Percentiles rank a stretch among this genome's conserved stretches.
Conservation (phyloP, 2,797 vertebrate genomes). For the Coluber constrictor region DNA sequence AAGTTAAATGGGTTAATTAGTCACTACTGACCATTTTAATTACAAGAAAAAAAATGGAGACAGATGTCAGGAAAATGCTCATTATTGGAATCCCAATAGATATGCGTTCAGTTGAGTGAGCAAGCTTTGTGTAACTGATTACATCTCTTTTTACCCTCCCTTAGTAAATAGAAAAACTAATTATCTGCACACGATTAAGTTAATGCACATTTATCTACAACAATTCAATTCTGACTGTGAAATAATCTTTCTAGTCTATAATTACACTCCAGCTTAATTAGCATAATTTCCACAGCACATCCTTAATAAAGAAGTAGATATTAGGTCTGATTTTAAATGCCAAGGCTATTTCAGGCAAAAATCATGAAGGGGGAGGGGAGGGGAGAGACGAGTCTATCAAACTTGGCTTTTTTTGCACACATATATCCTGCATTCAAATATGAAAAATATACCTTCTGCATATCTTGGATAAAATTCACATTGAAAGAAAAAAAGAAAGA, state of each 20-base stretch:
- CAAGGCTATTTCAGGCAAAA: slow-evolving; percentile 56
- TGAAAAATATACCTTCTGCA: background rate
- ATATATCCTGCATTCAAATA: background rate
- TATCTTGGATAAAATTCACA: slow-evolving; percentile 11
- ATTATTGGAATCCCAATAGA: slow-evolving; percentile 21
- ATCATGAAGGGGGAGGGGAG: background rate
- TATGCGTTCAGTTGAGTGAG: slow-evolving; percentile 22
- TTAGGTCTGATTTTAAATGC: slow-evolving; percentile 57
- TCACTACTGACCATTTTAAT: slow-evolving; percentile 43
- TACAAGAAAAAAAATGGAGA: slow-evolving; percentile 40
- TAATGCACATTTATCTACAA: slow-evolving; percentile 78
- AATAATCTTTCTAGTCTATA: slow-evolving; percentile 75
- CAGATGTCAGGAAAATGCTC: slow-evolving; percentile 46
- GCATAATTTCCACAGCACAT: slow-evolving; percentile 69
- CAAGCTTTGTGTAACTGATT: slow-evolving; percentile 58
- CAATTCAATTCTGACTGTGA: slow-evolving; percentile 74
- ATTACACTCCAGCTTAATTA: slow-evolving; percentile 75
- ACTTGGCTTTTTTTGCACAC: slow-evolving; percentile 24
- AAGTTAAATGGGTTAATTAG: slow-evolving; percentile 59
- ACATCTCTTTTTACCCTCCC: slow-evolving; percentile 57
- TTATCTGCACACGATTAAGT: slow-evolving; percentile 75
- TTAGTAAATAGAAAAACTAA: slow-evolving; percentile 70
- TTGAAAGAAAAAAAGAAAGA: background rate
- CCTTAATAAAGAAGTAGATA: slow-evolving; percentile 71
- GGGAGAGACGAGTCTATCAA: slow-evolving; percentile 28